These are phyloP conservation scores for Odontocerum albicorne DNA, from an alignment of 2,888 invertebrate genomes.

Conservation along the genomic window DNA sequence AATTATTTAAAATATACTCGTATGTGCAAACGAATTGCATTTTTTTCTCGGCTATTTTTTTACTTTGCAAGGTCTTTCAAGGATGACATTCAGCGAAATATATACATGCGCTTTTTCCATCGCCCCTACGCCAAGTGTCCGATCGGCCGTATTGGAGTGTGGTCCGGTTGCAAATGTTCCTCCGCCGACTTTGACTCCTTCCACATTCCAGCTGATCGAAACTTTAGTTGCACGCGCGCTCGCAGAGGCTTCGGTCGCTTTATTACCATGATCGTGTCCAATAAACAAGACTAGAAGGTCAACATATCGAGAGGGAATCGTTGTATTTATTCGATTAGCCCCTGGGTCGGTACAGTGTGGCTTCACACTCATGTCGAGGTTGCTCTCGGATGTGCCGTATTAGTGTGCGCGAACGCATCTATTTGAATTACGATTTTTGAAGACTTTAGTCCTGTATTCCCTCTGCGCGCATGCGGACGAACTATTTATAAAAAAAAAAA, in stretches of 20 bases:
- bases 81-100: conserved; percentile 11
- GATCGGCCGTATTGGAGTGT: background rate
- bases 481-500: conserved; percentile 6
- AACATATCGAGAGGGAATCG: background rate
- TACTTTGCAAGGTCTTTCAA: conserved; percentile 12
- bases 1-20: too few relatives aligned
- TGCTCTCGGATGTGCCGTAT: conserved; percentile 10
- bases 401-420: conserved; percentile 2
- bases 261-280: conserved; percentile 6
- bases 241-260: conserved; percentile 18
- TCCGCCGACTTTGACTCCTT: conserved; percentile 7
- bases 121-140: background rate
- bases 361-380: background rate
- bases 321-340: conserved; percentile 8
- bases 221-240: conserved; percentile 16
- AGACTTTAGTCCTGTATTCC: conserved; percentile 26
- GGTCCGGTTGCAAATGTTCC: conserved; percentile 10
- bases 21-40: too few relatives aligned
- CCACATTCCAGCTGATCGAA: conserved; percentile 10
- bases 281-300: conserved; percentile 18
- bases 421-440: conserved; percentile 25
- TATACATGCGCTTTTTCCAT: too few relatives aligned
- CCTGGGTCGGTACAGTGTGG: conserved; percentile 2
- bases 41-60: too few relatives aligned
- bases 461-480: conserved; percentile 34